Evolutionary conservation across 2,888 invertebrate species (phyloP), one percentile per base, ranked within the genome.

Genomic region (Teleogryllus oceanicus): DNA sequence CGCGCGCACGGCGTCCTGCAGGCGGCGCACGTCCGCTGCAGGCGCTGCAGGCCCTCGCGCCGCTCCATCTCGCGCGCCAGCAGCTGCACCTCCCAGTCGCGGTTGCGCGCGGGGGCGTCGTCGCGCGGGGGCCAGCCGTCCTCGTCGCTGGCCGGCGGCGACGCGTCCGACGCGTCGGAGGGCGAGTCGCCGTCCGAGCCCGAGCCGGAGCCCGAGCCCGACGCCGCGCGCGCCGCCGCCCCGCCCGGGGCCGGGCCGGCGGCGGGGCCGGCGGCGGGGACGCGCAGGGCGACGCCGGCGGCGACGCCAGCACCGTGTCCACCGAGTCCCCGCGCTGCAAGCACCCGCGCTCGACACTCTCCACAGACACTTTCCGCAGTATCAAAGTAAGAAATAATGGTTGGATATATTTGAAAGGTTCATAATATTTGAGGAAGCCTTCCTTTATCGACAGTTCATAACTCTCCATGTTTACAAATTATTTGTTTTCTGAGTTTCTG

Each of bases 281-380:
- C 13, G 75, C n/a, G 20, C 74, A 5, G 16, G 75, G 75, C 75
- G 75, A 49, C 16, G 81, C 49, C 62, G 78, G 8, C 18, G 92
- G 91, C 78, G 90, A 90, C 77, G 91, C 90, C 83, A 92, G 91
- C 50, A 92, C 91, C 2, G 92, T 92, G 81, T 92, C 92, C 82
- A 92, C 85, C 0, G 92, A 92, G 85, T 92, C 92, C 50, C 92
- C 92, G 84, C 92, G 89, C 92, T 92, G 86, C 49, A 76, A 76
- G 21, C n/a, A 20, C n/a, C n/a, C 74, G 37, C 37, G 8, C 37
- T 37, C 37, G 4, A 11, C 16, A 16, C 11, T n/a, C 74, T 74
- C 20, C 12, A 74, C 21, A 16, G n/a, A 16, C 21, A 11, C n/a
- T 11, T n/a, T 2, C 2, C 37, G 37, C 37, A 8, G 8, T 11